Percentiles rank a stretch among this genome's conserved stretches.
Conservation (phyloP, 2,113 vertebrate species). For the Talpa occidentalis region DNA sequence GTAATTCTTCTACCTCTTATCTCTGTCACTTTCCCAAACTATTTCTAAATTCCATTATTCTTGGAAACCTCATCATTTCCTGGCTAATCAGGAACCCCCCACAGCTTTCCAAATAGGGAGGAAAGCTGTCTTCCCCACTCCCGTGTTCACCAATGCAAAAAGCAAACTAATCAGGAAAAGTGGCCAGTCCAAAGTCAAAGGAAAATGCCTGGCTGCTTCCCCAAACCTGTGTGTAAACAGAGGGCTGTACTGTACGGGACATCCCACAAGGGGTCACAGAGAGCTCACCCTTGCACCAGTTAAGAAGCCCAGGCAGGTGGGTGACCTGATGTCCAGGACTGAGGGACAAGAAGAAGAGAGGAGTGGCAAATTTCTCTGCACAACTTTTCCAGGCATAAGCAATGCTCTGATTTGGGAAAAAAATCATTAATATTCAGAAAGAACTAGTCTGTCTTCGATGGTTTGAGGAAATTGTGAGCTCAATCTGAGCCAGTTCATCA, state of each 20-base stretch:
- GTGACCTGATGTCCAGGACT: rapidly evolving
- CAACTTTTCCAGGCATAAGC: neutral
- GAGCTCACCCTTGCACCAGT: neutral
- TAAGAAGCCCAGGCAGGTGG: neutral
- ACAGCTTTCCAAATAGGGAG: neutral
- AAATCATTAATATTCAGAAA: neutral
- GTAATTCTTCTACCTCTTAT: neutral
- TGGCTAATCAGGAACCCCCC: neutral
- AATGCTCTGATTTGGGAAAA: neutral
- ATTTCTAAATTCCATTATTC: neutral
- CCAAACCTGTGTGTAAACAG: neutral
- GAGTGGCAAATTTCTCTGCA: neutral
- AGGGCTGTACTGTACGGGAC: neutral
- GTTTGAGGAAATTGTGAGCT: neutral
- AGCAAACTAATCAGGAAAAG: neutral
- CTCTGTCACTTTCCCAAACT: neutral
- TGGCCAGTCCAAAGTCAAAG: neutral
- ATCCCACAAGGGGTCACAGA: rapidly evolving
- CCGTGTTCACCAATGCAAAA: neutral
- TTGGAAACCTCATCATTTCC: neutral
- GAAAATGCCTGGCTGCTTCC: neutral
- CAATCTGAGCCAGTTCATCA: neutral
- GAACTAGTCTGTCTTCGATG: neutral
- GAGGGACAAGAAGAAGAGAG: neutral
- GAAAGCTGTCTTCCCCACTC: neutral